Conservation (phyloP, 2,797 vertebrate genomes). For the Acanthurus tractus region DNA sequence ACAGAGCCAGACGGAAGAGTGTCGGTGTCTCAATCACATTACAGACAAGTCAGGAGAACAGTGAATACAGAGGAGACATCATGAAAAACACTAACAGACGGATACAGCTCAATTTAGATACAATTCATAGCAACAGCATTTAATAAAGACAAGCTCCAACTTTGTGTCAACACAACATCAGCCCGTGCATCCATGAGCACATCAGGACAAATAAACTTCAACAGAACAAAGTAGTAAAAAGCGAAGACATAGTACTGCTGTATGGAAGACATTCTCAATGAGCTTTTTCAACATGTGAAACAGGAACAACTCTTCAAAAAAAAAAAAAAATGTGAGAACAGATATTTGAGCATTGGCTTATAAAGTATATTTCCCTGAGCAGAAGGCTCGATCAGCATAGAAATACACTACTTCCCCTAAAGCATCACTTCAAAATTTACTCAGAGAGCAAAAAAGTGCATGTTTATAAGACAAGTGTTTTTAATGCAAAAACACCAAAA, state of each 20-base stretch:
- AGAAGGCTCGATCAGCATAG: slow-evolving; percentile 56
- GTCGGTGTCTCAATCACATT: background rate
- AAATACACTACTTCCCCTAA: slow-evolving; percentile 29
- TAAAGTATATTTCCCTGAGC: slow-evolving; percentile 70
- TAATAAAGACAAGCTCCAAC: slow-evolving; percentile 12
- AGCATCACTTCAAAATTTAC: slow-evolving; percentile 28
- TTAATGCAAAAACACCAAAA: background rate
- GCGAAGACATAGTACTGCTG: slow-evolving; percentile 7
- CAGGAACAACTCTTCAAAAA: slow-evolving; percentile 17
- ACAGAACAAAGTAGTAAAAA: background rate
- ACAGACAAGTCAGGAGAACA: slow-evolving; percentile 18
- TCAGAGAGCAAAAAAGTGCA: slow-evolving; percentile 6
- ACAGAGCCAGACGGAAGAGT: slow-evolving; percentile 22
- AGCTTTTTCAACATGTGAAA: slow-evolving; percentile 25
- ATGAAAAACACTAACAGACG: slow-evolving; percentile 15
- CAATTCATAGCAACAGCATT: slow-evolving; percentile 39
- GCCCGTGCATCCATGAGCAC: background rate
- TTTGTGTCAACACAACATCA: slow-evolving; percentile 8
- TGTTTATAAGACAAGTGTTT: background rate
- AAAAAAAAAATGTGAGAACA: slow-evolving; percentile 33
- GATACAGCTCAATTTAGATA: slow-evolving; percentile 26
- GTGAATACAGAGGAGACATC: slow-evolving; percentile 23
- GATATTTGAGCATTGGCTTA: slow-evolving; percentile 37
- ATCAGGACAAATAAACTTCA: background rate
- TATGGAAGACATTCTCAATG: slow-evolving; percentile 52